Evolutionary conservation across 30 jellyfish, hydroid and myxozoan species (phyloP), one percentile per base, ranked within the genome.

Genomic region (Aurelia aurita): DNA sequence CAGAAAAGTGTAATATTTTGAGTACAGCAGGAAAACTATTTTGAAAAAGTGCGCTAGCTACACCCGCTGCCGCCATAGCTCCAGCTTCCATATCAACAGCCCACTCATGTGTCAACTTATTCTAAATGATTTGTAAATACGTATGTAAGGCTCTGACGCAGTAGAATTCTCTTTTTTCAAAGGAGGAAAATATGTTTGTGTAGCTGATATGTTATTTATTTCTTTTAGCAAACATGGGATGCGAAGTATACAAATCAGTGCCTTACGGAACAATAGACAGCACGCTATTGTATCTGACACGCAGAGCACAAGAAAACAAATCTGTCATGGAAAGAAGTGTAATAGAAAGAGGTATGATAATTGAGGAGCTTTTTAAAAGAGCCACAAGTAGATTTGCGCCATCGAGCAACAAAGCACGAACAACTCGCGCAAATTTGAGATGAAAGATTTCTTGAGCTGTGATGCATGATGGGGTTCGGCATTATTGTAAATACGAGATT

Each of bases 241-340:
- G 79, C 44, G 79, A 65, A 32, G 96, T 86, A 10, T 95, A 78
- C 88, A 95, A 95, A 55, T 95, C 99, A 15, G 92, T 89, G 65
- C 99, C 99, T 3, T 89, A 78, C 51, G 99, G 99, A 20, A 76
- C 87, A 28, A 74, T 95, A 0, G 97, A 89, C 74, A 90, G 91
- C 59, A 95, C 99, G 18, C 32, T 95, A 91, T 83, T 95, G 55
- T 95, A 95, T 80, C 84, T 95, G 43, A 61, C 94, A 1, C 80
- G 99, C 22, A 77, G 99, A 34, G 98, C 98, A 23, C 96, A 85
- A 32, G 99, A 95, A 68, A 95, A 95, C 73, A 79, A 88, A 80
- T 84, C 99, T 18, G 99, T 89, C 1, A 45, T 86, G 77, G 84
- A 72, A 57, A 77, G 99, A 22, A 76, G 91, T 14, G 49, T 2